Evolutionary conservation across 2,113 vertebrate genomes (phyloP), one percentile per base, ranked within the genome.

Genomic region (Calyptommatus sinebrachiatus): DNA sequence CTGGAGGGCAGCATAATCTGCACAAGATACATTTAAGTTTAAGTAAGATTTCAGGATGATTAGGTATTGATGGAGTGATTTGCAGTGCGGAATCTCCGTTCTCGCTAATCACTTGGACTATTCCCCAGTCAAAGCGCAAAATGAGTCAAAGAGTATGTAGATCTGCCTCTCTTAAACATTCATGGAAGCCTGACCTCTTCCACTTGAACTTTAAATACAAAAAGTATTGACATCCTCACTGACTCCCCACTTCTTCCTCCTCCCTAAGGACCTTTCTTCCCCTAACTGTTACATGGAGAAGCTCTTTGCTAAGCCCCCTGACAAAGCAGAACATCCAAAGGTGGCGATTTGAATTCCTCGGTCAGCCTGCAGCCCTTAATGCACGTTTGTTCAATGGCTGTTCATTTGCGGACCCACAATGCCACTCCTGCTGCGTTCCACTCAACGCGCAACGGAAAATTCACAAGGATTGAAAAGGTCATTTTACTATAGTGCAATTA

Each of bases 401-500:
- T 61, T 76, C n/a, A 29, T 35, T 66, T 62, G 9, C 12, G 21
- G n/a, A 7, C 35, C 62, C 8, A 4, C 9, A 65, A 28, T 41
- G 60, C 60, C 16, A 2, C 28, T 11, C 61, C 74, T 76, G 62
- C 85, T 77, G 77, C 4, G 70, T n/a, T 3, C 8, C 70, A 20
- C 68, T 84, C 63, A 62, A 35, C 22, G 26, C 7, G 21, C 62
- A 83, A 53, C 78, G 66, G 21, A 65, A 31, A 66, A 24, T 67
- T 66, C 73, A 73, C 45, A 66, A 8, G n/a, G 45, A 57, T 14
- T 26, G 45, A 66, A 67, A 72, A 73, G 70, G 10, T 65, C 57
- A 1, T 26, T 76, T 74, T 79, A 57, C 79, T 80, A 46, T 80
- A 71, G 60, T 82, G 80, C 63, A 82, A 75, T 89, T 61, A 81